These are phyloP conservation scores for Bombylius major DNA, from an alignment of 2,888 invertebrate species.

Conservation along the genomic window DNA sequence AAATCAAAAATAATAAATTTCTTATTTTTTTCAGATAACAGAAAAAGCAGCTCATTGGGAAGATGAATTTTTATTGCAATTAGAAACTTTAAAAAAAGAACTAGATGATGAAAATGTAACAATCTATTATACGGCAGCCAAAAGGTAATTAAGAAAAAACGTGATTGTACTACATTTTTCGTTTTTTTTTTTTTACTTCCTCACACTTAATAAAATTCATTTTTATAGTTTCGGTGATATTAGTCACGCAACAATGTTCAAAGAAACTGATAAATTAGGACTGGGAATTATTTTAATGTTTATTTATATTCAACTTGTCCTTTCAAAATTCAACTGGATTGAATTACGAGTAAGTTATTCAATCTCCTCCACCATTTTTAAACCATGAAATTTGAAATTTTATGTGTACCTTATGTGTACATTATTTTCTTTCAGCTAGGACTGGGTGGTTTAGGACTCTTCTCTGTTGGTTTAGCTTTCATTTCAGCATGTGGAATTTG, in stretches of 20 bases:
- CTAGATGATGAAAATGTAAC: constrained; percentile 31
- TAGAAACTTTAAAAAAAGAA: constrained; percentile 32
- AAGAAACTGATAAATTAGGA: constrained; percentile 56
- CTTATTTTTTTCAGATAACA: constrained; percentile 32
- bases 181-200: not conserved
- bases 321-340: constrained; percentile 62
- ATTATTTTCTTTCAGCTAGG: constrained; percentile 38
- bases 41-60: constrained; percentile 49
- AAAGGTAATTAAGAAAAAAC: constrained; percentile 37
- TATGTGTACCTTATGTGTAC: not conserved
- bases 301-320: constrained; percentile 56
- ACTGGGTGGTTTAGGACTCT: constrained; percentile 53
- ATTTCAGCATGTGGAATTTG: constrained; percentile 58
- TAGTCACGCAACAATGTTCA: constrained; percentile 54
- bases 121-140: constrained; percentile 46
- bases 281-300: constrained; percentile 59
- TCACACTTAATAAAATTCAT: not conserved
- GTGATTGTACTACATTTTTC: too few species aligned
- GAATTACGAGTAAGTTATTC: constrained; percentile 49
- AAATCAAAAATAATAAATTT: not conserved
- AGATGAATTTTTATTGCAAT: constrained; percentile 40
- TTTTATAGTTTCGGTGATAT: constrained; percentile 57
- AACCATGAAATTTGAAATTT: not conserved
- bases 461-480: constrained; percentile 62
- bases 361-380: too few species aligned